phyloP scores from a whole-genome alignment of 30 jellyfish, hydroid and myxozoan genomes.

The Cassiopea andromeda region DNA sequence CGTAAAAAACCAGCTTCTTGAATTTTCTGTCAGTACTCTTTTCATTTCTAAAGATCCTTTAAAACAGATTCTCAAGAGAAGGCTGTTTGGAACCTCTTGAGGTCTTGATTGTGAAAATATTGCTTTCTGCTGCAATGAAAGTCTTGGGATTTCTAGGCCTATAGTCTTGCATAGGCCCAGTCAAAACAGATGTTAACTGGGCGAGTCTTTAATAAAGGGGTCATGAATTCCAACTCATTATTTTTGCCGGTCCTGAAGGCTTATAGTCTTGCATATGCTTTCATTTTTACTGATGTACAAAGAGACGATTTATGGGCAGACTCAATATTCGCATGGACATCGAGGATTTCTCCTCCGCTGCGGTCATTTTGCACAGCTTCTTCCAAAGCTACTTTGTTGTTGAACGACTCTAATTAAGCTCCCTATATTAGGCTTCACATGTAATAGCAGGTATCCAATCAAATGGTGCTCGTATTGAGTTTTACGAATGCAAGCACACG shows the following conservation, averaged over 20 bases:
- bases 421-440: neutral
- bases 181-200: neutral
- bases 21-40: neutral
- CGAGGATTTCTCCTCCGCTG: neutral
- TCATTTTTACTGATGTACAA: too few species aligned
- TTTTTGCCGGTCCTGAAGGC: too few species aligned
- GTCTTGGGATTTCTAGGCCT: neutral
- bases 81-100: neutral
- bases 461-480: constrained; percentile 7
- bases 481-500: neutral
- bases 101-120: neutral
- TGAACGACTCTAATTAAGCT: neutral
- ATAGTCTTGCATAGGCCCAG: neutral
- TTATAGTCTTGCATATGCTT: too few species aligned
- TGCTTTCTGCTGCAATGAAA: neutral
- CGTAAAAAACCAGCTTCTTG: neutral
- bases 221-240: too few species aligned
- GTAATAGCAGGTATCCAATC: neutral
- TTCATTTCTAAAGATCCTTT: neutral
- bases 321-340: too few species aligned
- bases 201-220: too few species aligned
- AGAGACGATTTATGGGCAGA: too few species aligned
- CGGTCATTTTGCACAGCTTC: neutral
- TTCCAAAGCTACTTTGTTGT: neutral
- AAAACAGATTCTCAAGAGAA: neutral